phyloP scores from a whole-genome alignment of 1,140 invertebrate genomes.

The Pararge aegeria region DNA sequence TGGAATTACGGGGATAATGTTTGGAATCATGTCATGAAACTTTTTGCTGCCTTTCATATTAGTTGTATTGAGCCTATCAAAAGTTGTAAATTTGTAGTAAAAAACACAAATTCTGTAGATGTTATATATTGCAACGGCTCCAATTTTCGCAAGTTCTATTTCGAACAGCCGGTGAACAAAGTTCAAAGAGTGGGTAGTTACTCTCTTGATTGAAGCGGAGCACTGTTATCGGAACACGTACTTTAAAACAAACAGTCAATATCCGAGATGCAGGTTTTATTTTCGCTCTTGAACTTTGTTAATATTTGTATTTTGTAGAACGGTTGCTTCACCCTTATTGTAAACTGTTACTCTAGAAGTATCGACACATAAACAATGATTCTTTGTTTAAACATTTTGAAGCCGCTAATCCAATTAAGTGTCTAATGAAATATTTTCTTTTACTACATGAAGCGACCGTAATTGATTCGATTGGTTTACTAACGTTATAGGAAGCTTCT shows the following conservation, averaged over 20 bases:
- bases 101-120: neutral
- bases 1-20: conserved; percentile 34
- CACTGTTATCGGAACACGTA: neutral
- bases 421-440: too few relatives aligned
- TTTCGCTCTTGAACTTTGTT: conserved; percentile 2
- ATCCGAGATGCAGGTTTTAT: neutral
- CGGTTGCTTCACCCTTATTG: neutral
- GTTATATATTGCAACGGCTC: neutral
- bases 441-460: too few relatives aligned
- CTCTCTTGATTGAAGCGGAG: conserved; percentile 4
- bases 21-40: too few relatives aligned
- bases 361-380: too few relatives aligned
- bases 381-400: too few relatives aligned
- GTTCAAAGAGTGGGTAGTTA: conserved; percentile 1
- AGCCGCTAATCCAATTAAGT: too few relatives aligned
- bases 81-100: too few relatives aligned
- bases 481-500: too few relatives aligned
- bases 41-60: too few relatives aligned
- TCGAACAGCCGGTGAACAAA: neutral
- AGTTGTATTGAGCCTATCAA: too few relatives aligned
- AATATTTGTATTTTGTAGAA: neutral
- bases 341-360: too few relatives aligned
- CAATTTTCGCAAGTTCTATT: neutral
- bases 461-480: too few relatives aligned
- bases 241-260: conserved; percentile 7